Percentiles rank a stretch among this genome's conserved stretches.
Evolutionary conservation across 2,113 vertebrate genomes (phyloP).

Genomic region (Mobula birostris): DNA sequence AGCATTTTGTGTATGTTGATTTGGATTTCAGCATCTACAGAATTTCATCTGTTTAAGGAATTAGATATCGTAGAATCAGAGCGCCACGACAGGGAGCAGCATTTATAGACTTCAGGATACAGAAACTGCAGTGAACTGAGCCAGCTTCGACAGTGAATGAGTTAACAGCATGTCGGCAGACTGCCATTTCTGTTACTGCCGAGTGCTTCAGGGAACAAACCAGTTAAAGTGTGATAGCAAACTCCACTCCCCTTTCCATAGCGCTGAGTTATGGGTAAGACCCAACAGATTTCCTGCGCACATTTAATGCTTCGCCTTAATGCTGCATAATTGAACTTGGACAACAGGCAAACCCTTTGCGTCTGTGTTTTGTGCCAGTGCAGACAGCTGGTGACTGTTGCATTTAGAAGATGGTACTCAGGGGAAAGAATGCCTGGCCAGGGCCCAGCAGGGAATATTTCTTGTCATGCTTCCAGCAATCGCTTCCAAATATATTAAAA

Average conservation of each 20-base stretch:
- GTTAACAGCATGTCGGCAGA: neutral
- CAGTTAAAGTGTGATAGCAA: neutral
- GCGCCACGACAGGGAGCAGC: neutral
- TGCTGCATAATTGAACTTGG: slow-evolving; percentile 33
- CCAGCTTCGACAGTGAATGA: neutral
- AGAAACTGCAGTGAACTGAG: neutral
- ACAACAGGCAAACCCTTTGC: slow-evolving; percentile 13
- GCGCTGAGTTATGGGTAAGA: neutral
- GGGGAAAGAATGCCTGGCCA: slow-evolving; percentile 34
- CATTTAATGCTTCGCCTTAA: slow-evolving; percentile 18
- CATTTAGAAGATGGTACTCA: slow-evolving; percentile 36
- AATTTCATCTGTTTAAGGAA: no score
- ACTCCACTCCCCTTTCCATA: neutral
- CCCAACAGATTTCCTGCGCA: neutral
- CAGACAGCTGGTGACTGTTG: slow-evolving; percentile 37
- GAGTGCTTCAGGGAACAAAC: slow-evolving; percentile 15
- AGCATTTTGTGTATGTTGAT: no score
- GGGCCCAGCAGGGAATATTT: slow-evolving; percentile 12
- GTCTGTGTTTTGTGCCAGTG: slow-evolving; percentile 33
- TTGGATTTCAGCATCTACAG: no score
- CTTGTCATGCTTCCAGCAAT: neutral
- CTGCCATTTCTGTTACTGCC: slow-evolving; percentile 19
- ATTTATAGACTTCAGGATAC: neutral
- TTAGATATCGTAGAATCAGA: neutral
- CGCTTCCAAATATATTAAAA: slow-evolving; percentile 28